Base-by-base conservation (phyloP, 2,797 vertebrate species). In the Enteromius paludinosus region DNA sequence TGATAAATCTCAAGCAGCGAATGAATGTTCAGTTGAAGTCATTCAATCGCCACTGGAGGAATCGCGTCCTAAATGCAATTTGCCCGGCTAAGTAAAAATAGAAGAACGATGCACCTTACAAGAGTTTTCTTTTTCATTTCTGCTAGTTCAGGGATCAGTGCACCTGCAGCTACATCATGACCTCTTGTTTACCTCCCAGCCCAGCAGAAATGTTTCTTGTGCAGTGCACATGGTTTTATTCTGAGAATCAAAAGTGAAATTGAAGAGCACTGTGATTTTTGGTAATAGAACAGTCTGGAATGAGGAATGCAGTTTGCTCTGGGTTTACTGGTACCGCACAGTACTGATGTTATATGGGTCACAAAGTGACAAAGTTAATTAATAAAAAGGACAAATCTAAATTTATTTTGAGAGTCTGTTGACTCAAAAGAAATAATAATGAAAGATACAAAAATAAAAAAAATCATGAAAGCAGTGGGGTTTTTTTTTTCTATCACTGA, bases 21-120 rank as follows among this genome's bases (percentile, higher is more conserved):
- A 69, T 76, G 28, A 77, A 83, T 77, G 73, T 61, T 83, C 81
- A 68, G 61, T 56, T 82, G 17, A 69, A 76, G 62, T 77, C 52
- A 77, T 66, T 77, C 64, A 59, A 72, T 56, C 35, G 6, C 47
- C 41, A 49, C 25, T 77, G 64, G 38, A 76, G 52, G 68, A 62
- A 76, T 76, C 62, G 33, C 62, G 9, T 61, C 73, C 64, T 77
- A 69, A 33, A 47, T 76, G 41, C 14, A 30, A 68, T 56, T 74
- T 66, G 10, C 70, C 45, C 18, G 8, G 47, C 25, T 54, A 25
- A 45, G 25, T 35, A 81, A 65, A 81, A 56, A 65, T 35, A 64
- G 30, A 75, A 43, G 7, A 49, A 73, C 17, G 56, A 56, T 66
- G 72, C 62, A 65, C 47, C 20, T 62, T 54, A 74, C 62, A 56